A percentile compares a stretch with the other conserved stretches of the same genome.
These are phyloP conservation scores for Trachops cirrhosus DNA, from an alignment of 2,797 vertebrate species.

Conservation along the genomic window DNA sequence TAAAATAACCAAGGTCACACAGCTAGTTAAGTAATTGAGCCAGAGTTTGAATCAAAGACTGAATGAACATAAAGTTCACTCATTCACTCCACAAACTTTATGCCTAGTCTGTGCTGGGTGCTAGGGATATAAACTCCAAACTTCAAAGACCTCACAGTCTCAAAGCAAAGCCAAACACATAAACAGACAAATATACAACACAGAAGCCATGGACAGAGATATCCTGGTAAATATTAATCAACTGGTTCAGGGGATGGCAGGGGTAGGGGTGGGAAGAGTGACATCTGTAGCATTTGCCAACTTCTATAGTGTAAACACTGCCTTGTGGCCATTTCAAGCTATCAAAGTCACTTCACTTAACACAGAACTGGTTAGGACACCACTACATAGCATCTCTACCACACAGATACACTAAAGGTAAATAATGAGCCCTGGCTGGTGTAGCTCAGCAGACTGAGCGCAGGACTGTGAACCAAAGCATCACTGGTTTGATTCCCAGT, in stretches of 20 bases:
- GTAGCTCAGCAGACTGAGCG: too few species aligned
- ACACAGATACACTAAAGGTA: background rate
- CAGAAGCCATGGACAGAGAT: background rate
- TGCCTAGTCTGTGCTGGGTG: background rate
- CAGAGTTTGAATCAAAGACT: slow-evolving; percentile 19
- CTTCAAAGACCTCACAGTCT: background rate
- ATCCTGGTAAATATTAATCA: background rate
- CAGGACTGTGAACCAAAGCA: too few species aligned
- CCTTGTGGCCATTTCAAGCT: background rate
- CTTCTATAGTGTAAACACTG: background rate
- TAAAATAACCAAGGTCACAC: slow-evolving; percentile 39
- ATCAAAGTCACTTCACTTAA: background rate
- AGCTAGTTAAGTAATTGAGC: background rate
- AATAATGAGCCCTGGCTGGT: background rate
- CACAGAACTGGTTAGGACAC: background rate
- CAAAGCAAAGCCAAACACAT: background rate
- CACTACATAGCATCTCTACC: background rate
- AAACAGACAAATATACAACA: background rate
- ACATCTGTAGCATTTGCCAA: background rate
- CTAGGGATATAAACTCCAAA: background rate
- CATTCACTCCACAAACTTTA: background rate
- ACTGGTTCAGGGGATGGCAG: background rate
- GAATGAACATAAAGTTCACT: background rate
- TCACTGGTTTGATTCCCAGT: too few species aligned
- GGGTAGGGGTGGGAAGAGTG: background rate